Percentiles rank a stretch among this genome's conserved stretches.
Evolutionary conservation across 2,113 vertebrate genomes (phyloP).

Genomic region (Lasiurus borealis): DNA sequence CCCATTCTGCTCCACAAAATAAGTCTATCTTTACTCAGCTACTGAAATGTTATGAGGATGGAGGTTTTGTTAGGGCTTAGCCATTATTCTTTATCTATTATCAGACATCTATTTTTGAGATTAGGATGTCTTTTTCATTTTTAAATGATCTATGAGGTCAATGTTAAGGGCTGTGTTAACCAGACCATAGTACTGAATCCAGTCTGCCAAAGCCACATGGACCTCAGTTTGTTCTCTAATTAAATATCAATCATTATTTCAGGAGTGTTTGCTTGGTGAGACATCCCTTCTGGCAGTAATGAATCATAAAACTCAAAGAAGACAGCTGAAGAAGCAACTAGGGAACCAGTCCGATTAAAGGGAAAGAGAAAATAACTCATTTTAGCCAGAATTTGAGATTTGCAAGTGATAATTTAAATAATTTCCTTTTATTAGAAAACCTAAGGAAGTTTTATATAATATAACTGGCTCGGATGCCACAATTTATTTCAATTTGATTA

Average conservation of each 20-base stretch:
- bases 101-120: background rate
- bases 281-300: background rate
- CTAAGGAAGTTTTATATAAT: background rate
- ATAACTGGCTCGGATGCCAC: background rate
- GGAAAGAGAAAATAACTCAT: background rate
- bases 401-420: background rate
- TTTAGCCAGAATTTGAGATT: slow-evolving; percentile 6
- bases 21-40: background rate
- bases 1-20: background rate
- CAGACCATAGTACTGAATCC: background rate
- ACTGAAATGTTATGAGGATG: background rate
- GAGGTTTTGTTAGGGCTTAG: background rate
- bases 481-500: background rate
- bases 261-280: background rate
- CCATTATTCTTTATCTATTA: background rate
- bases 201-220: background rate
- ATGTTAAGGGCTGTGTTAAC: background rate
- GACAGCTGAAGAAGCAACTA: background rate
- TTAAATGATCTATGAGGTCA: background rate
- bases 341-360: background rate
- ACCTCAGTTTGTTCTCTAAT: background rate
- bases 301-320: background rate
- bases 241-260: slow-evolving; percentile 44
- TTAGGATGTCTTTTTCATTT: background rate
- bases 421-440: background rate